phyloP scores from a whole-genome alignment of 2,888 invertebrate genomes.

The Oscheius sp. region DNA sequence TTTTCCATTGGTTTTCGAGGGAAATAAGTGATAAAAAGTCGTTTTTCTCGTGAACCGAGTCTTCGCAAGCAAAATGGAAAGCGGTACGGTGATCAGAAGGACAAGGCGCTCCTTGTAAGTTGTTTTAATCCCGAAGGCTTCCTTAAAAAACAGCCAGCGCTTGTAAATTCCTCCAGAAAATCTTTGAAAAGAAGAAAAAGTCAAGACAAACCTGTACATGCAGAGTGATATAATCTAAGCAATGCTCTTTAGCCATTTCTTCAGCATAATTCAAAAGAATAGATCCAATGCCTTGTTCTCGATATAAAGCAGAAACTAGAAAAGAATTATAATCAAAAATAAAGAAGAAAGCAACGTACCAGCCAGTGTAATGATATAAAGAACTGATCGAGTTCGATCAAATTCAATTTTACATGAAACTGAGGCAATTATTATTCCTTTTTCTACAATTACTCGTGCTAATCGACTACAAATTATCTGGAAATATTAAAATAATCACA shows the following conservation, averaged over 20 bases:
- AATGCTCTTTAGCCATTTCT: slow-evolving; percentile 32
- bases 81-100: too few relatives aligned
- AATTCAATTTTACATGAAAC: slow-evolving; percentile 43
- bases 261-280: slow-evolving; percentile 43
- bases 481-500: background rate
- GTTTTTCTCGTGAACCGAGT: too few relatives aligned
- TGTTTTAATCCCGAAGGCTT: too few relatives aligned
- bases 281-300: slow-evolving; percentile 46
- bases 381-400: slow-evolving; percentile 27
- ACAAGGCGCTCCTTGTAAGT: too few relatives aligned
- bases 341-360: slow-evolving; percentile 33
- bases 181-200: too few relatives aligned
- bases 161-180: too few relatives aligned
- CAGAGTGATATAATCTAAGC: slow-evolving; percentile 39
- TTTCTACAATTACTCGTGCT: slow-evolving; percentile 27
- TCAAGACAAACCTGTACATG: slow-evolving; percentile 42
- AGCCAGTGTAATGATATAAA: slow-evolving; percentile 47
- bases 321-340: background rate
- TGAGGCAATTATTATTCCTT: slow-evolving; percentile 40
- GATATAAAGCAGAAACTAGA: slow-evolving; percentile 44
- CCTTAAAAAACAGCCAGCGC: too few relatives aligned
- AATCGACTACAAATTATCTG: slow-evolving; percentile 40
- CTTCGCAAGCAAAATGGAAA: too few relatives aligned
- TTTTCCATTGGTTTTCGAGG: too few relatives aligned
- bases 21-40: too few relatives aligned